Base-by-base conservation (phyloP, 1,140 invertebrate species). In the Nasonia giraulti region DNA sequence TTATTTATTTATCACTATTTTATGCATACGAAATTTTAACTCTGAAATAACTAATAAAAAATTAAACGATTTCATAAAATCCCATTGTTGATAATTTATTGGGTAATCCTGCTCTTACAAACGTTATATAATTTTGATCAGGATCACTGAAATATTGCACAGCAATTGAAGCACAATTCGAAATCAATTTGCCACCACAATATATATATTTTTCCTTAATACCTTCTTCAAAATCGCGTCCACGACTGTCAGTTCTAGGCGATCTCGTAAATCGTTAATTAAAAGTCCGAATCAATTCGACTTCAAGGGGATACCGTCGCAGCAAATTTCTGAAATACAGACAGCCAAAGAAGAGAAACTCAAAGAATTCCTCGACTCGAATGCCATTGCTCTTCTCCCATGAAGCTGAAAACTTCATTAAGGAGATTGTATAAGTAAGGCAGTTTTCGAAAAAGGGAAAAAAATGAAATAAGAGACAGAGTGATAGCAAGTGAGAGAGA, bases 321-420 rank as follows among this genome's bases (percentile, higher is more conserved):
- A 62, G 55, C n/a, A 20, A n/a, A 17, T 77, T 50, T 50, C 44
- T 27, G 75, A 27, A 47, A 50, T 27, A 17, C n/a, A 27, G 47
- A 50, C 2, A 23, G 4, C n/a, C 27, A 55, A 50, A n/a, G 44
- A 23, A 23, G 31, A 66, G 44, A 66, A 62, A n/a, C 17, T 62
- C 55, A 62, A 75, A 75, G 20, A n/a, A 44, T 10, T 20, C 2
- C 55, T 20, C 27, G 17, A 62, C 14, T 27, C 27, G 31, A 33
- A 66, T 37, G 23, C 68, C 20, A 44, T 69, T 33, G 20, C 50
- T 44, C 33, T 27, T 74, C 23, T 20, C 12, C 17, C 44, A 4
- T 14, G 40, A 55, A 82, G 50, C 80, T 74, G 33, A 82, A 75
- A 75, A 83, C 77, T 78, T 87, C 86, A 82, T 74, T 78, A 83